Evolutionary conservation across 2,888 invertebrate species (phyloP).

Genomic region (Zaprionus lineosus): DNA sequence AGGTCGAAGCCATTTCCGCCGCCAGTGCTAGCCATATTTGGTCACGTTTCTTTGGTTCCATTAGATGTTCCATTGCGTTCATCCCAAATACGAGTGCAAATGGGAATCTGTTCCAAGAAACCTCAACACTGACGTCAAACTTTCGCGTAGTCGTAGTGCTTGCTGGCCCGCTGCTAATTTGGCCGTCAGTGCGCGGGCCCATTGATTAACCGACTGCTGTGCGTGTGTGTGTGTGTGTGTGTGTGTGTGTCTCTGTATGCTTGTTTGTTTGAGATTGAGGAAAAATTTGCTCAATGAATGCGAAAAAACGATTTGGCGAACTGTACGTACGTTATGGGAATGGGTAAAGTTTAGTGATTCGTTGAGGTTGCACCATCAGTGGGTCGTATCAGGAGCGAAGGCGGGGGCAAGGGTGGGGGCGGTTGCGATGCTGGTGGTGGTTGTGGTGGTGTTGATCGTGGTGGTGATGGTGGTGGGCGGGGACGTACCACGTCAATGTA

Average conservation of each 20-base stretch:
- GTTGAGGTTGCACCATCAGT: no score
- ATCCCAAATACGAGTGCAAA: background rate
- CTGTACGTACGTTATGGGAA: no score
- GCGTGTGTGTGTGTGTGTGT: conserved; percentile 30
- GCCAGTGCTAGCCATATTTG: conserved; percentile 58
- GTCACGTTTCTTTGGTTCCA: conserved; percentile 58
- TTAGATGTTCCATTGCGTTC: conserved; percentile 6
- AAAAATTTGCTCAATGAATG: conserved; percentile 62
- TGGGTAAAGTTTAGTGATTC: background rate
- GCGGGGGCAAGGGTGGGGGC: no score
- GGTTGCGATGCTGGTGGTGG: no score
- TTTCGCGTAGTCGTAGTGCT: conserved; percentile 40
- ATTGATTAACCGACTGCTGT: conserved; percentile 53
- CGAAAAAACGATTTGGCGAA: conserved; percentile 22
- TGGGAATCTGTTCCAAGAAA: conserved; percentile 36
- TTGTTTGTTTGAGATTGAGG: conserved; percentile 30
- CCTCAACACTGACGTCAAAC: conserved; percentile 67
- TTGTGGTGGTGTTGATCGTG: no score
- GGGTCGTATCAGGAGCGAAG: no score
- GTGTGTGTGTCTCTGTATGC: conserved; percentile 24
- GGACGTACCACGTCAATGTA: conserved; percentile 20
- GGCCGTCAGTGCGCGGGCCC: conserved; percentile 50
- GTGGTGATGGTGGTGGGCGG: no score
- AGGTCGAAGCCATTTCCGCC: conserved; percentile 44
- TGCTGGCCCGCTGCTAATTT: conserved; percentile 58